Evolutionary conservation across 1,140 invertebrate genomes (phyloP).

Genomic region (Arctopsyche grandis): DNA sequence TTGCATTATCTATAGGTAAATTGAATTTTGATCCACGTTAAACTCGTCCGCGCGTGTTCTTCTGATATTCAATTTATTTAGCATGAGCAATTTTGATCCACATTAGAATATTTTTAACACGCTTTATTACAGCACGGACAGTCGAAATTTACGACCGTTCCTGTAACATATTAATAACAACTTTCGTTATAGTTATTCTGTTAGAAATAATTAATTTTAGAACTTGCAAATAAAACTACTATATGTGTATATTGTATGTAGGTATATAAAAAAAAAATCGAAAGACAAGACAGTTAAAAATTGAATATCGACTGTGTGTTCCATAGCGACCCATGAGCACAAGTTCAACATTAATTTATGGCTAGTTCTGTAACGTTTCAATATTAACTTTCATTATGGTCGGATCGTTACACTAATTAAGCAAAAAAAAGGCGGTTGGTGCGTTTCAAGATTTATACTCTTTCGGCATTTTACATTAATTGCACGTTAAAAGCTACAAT

Average conservation of each 20-base stretch:
- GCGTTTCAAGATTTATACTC: constrained; percentile 16
- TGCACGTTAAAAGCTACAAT: constrained; percentile 29
- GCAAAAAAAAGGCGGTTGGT: constrained; percentile 5
- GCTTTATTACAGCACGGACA: neutral
- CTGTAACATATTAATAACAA: constrained; percentile 12
- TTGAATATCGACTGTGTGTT: constrained; percentile 3
- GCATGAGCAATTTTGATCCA: neutral
- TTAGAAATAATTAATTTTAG: constrained; percentile 11
- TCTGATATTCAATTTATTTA: neutral
- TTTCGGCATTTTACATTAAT: constrained; percentile 31
- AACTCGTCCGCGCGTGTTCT: too few relatives aligned
- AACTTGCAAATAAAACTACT: neutral
- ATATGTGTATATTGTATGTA: too few relatives aligned
- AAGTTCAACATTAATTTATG: constrained; percentile 31
- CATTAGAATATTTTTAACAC: neutral
- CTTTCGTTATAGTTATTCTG: constrained; percentile 14
- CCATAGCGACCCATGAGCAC: constrained; percentile 3
- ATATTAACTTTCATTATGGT: constrained; percentile 29
- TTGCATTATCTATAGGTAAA: too few relatives aligned
- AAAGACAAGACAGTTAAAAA: constrained; percentile 17
- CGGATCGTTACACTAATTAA: constrained; percentile 27
- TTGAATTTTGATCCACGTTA: too few relatives aligned
- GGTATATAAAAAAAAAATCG: neutral
- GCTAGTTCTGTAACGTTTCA: constrained; percentile 25
- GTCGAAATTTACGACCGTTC: neutral